Percentiles rank a stretch among this genome's conserved stretches.
These are phyloP conservation scores for Pangasius krempfi DNA, from an alignment of 2,797 vertebrate genomes.

Conservation along the genomic window DNA sequence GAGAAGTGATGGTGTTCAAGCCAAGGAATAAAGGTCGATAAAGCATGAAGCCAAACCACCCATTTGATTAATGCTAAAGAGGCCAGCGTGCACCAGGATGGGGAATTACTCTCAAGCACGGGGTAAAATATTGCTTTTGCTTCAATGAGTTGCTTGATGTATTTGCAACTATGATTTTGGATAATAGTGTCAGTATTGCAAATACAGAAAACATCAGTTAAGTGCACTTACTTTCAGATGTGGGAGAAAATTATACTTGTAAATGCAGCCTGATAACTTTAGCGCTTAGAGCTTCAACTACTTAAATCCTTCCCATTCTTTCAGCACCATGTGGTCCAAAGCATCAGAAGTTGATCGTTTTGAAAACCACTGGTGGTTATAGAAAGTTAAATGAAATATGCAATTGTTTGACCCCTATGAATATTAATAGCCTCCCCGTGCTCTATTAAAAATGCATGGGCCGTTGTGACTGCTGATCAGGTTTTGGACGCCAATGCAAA, in stretches of 20 bases:
- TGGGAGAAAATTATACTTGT: neutral
- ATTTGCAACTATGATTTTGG: conserved; percentile 5
- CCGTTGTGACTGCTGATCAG: conserved; percentile 99
- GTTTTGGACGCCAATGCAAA: conserved; percentile 99
- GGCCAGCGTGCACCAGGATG: conserved; percentile 34
- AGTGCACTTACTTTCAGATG: conserved; percentile 14
- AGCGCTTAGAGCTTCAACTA: conserved; percentile 10
- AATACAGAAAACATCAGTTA: neutral
- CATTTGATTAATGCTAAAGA: conserved; percentile 60
- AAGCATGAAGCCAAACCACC: conserved; percentile 61
- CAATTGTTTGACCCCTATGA: conserved; percentile 94
- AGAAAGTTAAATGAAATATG: conserved; percentile 87
- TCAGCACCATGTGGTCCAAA: conserved; percentile 26
- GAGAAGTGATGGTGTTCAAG: conserved; percentile 64
- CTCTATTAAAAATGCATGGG: conserved; percentile 97
- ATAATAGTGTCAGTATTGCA: neutral
- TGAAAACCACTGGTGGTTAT: conserved; percentile 77
- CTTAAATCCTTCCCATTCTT: conserved; percentile 19
- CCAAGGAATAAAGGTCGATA: conserved; percentile 66
- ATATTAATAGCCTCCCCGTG: conserved; percentile 91
- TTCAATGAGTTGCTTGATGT: neutral
- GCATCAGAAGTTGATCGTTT: conserved; percentile 66
- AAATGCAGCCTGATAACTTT: conserved; percentile 7
- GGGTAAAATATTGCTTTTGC: conserved; percentile 10
- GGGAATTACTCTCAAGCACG: conserved; percentile 9